Percentiles rank a stretch among this genome's conserved stretches.
phyloP scores from a whole-genome alignment of 2,113 vertebrate species.

The Tamias sibiricus region DNA sequence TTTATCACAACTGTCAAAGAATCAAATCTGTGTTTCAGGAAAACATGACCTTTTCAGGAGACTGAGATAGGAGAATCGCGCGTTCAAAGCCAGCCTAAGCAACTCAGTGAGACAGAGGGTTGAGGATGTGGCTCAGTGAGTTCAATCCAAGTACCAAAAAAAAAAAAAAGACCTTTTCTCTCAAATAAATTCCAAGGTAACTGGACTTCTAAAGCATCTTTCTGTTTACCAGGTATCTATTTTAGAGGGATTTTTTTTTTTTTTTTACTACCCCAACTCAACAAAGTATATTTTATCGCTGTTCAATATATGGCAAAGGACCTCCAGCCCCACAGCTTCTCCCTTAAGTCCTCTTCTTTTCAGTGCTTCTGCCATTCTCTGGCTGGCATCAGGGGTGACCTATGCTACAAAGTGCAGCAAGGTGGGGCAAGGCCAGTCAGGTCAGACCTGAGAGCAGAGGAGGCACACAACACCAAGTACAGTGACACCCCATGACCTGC shows the following conservation, averaged over 20 bases:
- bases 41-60: not conserved
- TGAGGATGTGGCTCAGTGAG: too few relatives aligned
- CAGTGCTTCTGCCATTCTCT: not conserved
- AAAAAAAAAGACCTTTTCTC: not conserved
- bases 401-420: too few relatives aligned
- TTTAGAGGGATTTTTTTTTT: not conserved
- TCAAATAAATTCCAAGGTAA: not conserved
- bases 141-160: too few relatives aligned
- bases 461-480: fast-evolving
- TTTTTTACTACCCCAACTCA: not conserved
- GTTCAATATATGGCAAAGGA: not conserved
- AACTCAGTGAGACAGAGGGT: too few relatives aligned
- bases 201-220: not conserved
- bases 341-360: not conserved
- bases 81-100: too few relatives aligned
- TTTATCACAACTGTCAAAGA: too few relatives aligned
- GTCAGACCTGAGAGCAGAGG: not conserved
- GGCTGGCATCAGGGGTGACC: not conserved
- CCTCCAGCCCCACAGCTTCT: not conserved
- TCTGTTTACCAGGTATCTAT: not conserved
- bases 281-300: not conserved
- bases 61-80: too few relatives aligned
- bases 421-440: not conserved
- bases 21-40: not conserved
- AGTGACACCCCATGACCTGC: not conserved